Evolutionary conservation across 2,113 vertebrate genomes (phyloP).

Genomic region (Suricata suricatta): DNA sequence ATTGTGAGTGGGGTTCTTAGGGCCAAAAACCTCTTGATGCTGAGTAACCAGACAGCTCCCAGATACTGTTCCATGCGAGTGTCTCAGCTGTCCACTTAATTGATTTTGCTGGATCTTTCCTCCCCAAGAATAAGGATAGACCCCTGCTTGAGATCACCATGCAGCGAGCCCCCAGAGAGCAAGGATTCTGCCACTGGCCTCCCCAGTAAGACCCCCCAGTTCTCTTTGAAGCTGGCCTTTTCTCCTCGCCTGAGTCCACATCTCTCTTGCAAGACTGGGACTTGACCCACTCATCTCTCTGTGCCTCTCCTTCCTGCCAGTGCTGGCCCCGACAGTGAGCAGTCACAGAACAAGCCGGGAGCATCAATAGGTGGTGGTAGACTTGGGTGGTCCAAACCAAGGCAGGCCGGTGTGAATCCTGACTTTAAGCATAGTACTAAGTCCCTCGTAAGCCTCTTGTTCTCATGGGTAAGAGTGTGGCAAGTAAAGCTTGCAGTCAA

Average conservation of each 20-base stretch:
- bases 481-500: not conserved
- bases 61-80: not conserved
- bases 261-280: not conserved
- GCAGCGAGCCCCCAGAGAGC: not conserved
- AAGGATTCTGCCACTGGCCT: not conserved
- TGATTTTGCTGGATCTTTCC: not conserved
- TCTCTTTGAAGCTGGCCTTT: no score
- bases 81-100: not conserved
- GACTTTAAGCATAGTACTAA: not conserved
- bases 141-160: not conserved
- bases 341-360: not conserved
- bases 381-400: not conserved
- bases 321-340: no score
- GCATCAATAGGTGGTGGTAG: rapidly evolving
- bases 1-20: not conserved
- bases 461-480: not conserved
- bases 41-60: not conserved
- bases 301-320: not conserved
- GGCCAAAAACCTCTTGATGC: not conserved
- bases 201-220: not conserved
- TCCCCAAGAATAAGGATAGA: not conserved
- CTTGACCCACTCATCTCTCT: not conserved
- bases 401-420: not conserved
- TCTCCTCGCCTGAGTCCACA: rapidly evolving
- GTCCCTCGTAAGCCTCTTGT: not conserved